Base-by-base conservation (phyloP, 2,113 vertebrate species). In the Ammodytes marinus region DNA sequence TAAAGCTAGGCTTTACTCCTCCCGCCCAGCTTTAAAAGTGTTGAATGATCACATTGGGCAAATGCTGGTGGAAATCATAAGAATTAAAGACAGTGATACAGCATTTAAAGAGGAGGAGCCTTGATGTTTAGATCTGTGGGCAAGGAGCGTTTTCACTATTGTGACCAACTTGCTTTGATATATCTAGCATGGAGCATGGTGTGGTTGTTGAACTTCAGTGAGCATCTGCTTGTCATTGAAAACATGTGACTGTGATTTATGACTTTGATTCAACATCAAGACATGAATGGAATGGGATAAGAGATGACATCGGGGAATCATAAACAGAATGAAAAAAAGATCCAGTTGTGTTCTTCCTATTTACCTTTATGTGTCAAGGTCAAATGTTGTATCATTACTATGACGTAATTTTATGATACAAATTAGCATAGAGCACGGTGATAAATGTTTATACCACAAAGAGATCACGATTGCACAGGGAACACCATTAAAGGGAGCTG, bases 201-300 rank as follows among this genome's bases (percentile, higher is more conserved):
- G 77, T 63, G 59, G 68, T 81, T 70, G 74, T 77, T 86, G 86
- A 86, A 89, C 74, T 74, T 79, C 43, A 54, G 64, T 73, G 83
- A 84, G 72, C 88, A 90, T 91, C 88, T 91, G 88, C 88, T 91
- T 83, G 79, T 91, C 80, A 84, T 90, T 92, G 80, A 66, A 64
- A 83, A 73, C 86, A 91, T 81, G 69, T 80, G 86, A 89, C 75
- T 80, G n/a, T 90, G 89, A 92, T 91, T 86, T 74, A 80, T 84
- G 60, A 84, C 64, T 80, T 67, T 50, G 60, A 80, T 59, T 88
- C 67, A 63, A 65, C 69, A 80, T 84, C 17, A 37, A 19, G 70
- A 84, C 75, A 49, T 76, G 50, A 68, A 69, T 67, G 70, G 71
- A 52, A 77, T 39, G 45, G 77, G 47, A 69, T 63, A 54, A 79